These are phyloP conservation scores for Drosophila austrosaltans DNA, from an alignment of 2,888 invertebrate species.

Conservation along the genomic window DNA sequence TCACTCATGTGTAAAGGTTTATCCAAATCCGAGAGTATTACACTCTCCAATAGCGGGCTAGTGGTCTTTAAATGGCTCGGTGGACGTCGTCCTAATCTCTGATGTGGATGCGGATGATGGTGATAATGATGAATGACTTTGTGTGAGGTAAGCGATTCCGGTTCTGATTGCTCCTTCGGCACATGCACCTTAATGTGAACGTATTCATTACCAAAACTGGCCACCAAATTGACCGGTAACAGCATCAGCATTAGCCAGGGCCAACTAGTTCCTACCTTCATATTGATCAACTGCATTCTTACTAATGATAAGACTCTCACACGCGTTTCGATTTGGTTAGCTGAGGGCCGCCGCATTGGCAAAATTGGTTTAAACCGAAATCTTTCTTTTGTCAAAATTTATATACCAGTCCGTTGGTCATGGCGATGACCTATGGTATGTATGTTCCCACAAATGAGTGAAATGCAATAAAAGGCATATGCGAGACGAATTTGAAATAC, in stretches of 20 bases:
- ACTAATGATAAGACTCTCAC: slow-evolving; percentile 3
- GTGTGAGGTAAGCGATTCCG: slow-evolving; percentile 31
- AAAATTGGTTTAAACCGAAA: slow-evolving; percentile 75
- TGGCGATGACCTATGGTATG: background rate
- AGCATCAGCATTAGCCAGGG: slow-evolving; percentile 28
- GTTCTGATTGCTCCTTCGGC: slow-evolving; percentile 63
- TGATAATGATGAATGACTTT: slow-evolving; percentile 74
- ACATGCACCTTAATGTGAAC: slow-evolving; percentile 79
- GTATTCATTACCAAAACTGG: slow-evolving; percentile 72
- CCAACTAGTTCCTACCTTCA: background rate
- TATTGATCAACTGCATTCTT: slow-evolving; percentile 18
- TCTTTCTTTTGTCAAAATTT: slow-evolving; percentile 67
- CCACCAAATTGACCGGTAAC: slow-evolving; percentile 21
- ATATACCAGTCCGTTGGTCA: slow-evolving; percentile 57
- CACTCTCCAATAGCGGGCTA: slow-evolving; percentile 66
- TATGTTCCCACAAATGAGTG: background rate
- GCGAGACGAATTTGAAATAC: background rate
- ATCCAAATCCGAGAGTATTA: slow-evolving; percentile 69
- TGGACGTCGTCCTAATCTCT: slow-evolving; percentile 40
- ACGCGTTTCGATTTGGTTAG: slow-evolving; percentile 36
- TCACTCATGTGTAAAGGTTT: slow-evolving; percentile 58
- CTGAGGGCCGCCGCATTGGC: slow-evolving; percentile 62
- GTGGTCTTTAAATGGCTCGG: slow-evolving; percentile 11
- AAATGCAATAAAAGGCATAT: background rate
- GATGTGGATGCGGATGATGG: slow-evolving; percentile 56